Percentiles rank a stretch among this genome's conserved stretches.
These are phyloP conservation scores for Noctilio leporinus DNA, from an alignment of 2,113 vertebrate genomes.

Conservation along the genomic window DNA sequence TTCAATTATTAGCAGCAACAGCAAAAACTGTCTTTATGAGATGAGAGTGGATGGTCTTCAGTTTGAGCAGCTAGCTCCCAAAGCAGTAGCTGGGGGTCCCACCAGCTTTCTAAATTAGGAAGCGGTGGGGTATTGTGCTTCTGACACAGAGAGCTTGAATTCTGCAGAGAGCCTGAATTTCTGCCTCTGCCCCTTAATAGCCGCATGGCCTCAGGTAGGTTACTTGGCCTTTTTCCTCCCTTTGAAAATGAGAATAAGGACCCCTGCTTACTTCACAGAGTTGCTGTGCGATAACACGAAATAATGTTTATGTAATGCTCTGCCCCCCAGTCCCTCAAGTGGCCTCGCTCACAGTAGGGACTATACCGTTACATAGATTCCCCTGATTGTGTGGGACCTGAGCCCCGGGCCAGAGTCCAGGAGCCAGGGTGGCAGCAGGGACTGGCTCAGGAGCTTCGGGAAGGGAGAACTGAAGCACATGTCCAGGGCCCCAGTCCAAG, in stretches of 20 bases:
- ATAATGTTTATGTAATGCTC: not conserved
- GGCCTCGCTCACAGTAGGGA: not conserved
- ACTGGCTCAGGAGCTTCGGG: not conserved
- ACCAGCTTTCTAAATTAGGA: not conserved
- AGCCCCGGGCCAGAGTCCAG: not conserved
- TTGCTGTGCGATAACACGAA: not conserved
- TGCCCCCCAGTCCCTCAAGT: not conserved
- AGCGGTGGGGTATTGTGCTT: not conserved
- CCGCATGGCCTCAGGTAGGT: not conserved
- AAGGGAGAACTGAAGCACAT: not conserved
- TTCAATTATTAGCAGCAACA: not conserved
- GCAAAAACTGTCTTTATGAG: not conserved
- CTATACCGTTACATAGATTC: not conserved
- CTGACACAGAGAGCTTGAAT: not conserved
- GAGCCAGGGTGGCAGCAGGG: not conserved
- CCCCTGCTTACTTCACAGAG: not conserved
- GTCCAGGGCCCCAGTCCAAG: not conserved
- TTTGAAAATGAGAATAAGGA: constrained; percentile 10
- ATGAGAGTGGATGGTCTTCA: not conserved
- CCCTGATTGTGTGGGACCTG: not conserved
- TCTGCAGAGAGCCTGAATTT: not conserved
- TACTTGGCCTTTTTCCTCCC: not conserved
- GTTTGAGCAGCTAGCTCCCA: not conserved
- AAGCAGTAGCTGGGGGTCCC: not conserved
- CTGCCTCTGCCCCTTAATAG: not conserved